phyloP scores from a whole-genome alignment of 2,797 vertebrate genomes.

The Crax fasciolata region DNA sequence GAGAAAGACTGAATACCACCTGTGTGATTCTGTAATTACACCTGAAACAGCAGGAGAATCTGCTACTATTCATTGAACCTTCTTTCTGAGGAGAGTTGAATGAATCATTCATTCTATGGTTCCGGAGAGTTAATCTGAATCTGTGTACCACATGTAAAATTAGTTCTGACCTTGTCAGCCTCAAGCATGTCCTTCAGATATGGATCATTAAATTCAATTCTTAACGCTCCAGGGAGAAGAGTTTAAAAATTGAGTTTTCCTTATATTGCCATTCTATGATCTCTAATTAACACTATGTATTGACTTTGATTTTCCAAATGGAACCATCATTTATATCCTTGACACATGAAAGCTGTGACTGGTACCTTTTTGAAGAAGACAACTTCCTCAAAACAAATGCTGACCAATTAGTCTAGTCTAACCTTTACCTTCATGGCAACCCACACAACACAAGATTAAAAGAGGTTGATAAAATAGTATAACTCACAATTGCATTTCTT shows the following conservation, averaged over 20 bases:
- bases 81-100: constrained; percentile 56
- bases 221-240: constrained; percentile 23
- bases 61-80: constrained; percentile 39
- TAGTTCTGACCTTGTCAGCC: constrained; percentile 64
- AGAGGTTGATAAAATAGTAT: background rate
- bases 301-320: constrained; percentile 42
- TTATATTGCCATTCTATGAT: background rate
- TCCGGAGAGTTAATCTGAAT: constrained; percentile 61
- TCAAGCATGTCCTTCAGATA: constrained; percentile 61
- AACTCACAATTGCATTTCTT: background rate
- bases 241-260: background rate
- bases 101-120: constrained; percentile 62
- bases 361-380: background rate
- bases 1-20: constrained; percentile 39
- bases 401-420: background rate
- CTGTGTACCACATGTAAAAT: constrained; percentile 74
- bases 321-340: background rate
- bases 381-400: background rate
- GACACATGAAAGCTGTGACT: background rate
- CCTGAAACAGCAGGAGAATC: constrained; percentile 57
- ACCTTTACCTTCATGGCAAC: background rate
- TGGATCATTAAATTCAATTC: constrained; percentile 73
- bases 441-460: background rate
- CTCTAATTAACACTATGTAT: background rate
- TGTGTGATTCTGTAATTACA: constrained; percentile 51